Percentiles rank a stretch among this genome's conserved stretches.
Conservation (phyloP, 2,797 vertebrate species). For the Valencia hispanica region DNA sequence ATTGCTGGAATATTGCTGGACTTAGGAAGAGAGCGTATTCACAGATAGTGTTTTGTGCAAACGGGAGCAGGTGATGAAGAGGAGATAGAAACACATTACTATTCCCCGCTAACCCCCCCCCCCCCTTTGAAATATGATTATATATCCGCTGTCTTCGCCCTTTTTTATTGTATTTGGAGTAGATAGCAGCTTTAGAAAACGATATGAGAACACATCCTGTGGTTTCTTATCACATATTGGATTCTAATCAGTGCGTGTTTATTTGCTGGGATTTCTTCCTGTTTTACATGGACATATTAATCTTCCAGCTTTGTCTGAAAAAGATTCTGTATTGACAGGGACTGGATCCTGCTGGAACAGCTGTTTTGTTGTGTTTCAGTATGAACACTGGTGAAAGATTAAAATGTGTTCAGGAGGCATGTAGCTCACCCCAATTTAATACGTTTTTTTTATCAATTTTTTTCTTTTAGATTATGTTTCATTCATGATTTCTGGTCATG, state of each 20-base stretch:
- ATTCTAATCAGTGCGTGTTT: conserved; percentile 16
- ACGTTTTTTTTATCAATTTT: conserved; percentile 16
- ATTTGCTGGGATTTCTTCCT: background rate
- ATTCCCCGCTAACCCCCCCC: background rate
- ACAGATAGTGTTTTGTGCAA: conserved; percentile 20
- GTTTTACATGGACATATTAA: conserved; percentile 18
- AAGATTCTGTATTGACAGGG: background rate
- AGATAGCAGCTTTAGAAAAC: conserved; percentile 34
- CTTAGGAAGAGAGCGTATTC: conserved; percentile 29
- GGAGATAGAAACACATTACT: conserved; percentile 43
- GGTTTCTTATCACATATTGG: conserved; percentile 14
- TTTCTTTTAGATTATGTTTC: conserved; percentile 43
- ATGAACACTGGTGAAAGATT: conserved; percentile 56
- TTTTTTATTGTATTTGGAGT: conserved; percentile 35
- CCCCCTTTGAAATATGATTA: conserved; percentile 27
- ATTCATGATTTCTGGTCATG: conserved; percentile 45
- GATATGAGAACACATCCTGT: conserved; percentile 22
- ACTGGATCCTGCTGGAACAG: conserved; percentile 8
- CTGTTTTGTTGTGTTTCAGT: conserved; percentile 38
- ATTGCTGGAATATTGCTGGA: conserved; percentile 51
- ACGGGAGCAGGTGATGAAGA: conserved; percentile 34
- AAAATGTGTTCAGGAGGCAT: conserved; percentile 32
- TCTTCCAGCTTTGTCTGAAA: conserved; percentile 30
- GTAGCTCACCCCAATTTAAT: conserved; percentile 33
- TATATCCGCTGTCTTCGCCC: conserved; percentile 13